phyloP scores from a whole-genome alignment of 2,113 vertebrate genomes.

The Cyphomyrus plagiostoma region DNA sequence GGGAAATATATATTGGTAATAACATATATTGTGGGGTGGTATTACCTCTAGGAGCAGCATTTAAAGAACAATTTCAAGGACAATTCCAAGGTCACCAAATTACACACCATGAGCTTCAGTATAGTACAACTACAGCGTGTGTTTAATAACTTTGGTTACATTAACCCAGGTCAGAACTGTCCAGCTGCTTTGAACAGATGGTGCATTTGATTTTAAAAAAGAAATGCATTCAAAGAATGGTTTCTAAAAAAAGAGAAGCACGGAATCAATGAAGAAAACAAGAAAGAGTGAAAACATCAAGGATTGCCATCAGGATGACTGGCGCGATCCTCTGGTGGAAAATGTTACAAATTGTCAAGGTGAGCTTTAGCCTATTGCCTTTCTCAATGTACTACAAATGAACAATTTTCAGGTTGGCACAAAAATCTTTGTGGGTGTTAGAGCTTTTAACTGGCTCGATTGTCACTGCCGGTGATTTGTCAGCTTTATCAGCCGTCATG shows the following conservation, averaged over 20 bases:
- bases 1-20: neutral
- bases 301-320: neutral
- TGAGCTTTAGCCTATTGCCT: neutral
- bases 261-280: neutral
- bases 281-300: neutral
- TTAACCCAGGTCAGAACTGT: neutral
- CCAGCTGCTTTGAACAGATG: slow-evolving; percentile 8
- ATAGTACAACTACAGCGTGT: neutral
- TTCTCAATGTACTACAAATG: neutral
- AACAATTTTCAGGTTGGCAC: neutral
- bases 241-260: neutral
- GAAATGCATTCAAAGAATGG: neutral
- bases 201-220: neutral
- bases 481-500: neutral
- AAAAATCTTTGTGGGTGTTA: neutral
- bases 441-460: neutral
- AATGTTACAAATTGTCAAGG: neutral
- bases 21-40: neutral
- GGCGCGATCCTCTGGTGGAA: neutral
- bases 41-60: neutral
- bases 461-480: neutral
- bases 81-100: neutral
- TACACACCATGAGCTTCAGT: neutral
- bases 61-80: neutral
- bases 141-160: neutral